Base-by-base conservation (phyloP, 1,140 invertebrate species). In the Drosophila sucinea region DNA sequence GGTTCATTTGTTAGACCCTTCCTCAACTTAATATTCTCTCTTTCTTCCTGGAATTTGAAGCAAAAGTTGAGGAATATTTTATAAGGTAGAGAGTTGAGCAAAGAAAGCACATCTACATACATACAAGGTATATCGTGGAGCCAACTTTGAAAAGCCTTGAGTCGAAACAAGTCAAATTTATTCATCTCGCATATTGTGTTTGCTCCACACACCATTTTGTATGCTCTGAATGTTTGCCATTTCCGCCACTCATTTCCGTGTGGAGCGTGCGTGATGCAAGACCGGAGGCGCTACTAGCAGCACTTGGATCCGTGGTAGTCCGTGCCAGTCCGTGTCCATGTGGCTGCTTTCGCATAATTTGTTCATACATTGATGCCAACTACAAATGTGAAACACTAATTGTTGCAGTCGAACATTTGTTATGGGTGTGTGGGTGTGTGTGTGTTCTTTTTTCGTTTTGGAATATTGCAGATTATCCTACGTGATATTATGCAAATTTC, bases 401-500 rank as follows among this genome's bases (percentile, higher is more conserved):
- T 78, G 75, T 66, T 56, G 67, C 51, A 55, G 30, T 67, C 11
- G 44, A 57, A 67, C 77, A 60, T 60, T 47, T 51, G 54, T 30
- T 38, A 2, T 38, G 3, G 10, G 35, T 38, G 35, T 38, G 10
- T 38, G 35, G 7, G 35, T 38, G 6, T 38, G 35, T 38, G 35
- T 38, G 10, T 38, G 2, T 38, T 17, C 17, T 33, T 23, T 62
- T 55, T 60, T 61, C 61, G 41, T 23, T n/a, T 54, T 30, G 51
- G 41, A 57, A 7, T 40, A 29, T 33, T 41, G 55, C 60, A 38
- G 23, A 41, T 68, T 67, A 47, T n/a, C 65, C 54, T 35, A 55
- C 61, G 60, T 67, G 60, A 70, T 80, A 69, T 77, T 85, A 84
- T 84, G 81, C 67, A 85, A 84, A 84, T 85, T 64, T 58, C 68